Percentiles rank a stretch among this genome's conserved stretches.
Conservation (phyloP, 1,140 invertebrate genomes). For the Himalopsyche phryganea region DNA sequence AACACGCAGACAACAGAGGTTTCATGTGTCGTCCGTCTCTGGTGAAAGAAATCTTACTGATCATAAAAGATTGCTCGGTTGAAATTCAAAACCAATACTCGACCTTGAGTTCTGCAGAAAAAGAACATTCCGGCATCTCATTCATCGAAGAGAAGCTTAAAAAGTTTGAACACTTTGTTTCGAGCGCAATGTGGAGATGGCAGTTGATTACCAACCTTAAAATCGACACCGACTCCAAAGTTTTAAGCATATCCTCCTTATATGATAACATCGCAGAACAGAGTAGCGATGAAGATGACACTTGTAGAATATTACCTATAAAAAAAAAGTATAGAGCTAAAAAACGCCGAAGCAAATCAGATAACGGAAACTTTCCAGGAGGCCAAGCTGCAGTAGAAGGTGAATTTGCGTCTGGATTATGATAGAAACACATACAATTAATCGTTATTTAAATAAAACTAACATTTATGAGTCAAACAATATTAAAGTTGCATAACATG, state of each 20-base stretch:
- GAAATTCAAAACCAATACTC: constrained; percentile 37
- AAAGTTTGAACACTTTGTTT: constrained; percentile 44
- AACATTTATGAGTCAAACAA: no score
- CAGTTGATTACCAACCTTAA: constrained; percentile 48
- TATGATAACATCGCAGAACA: constrained; percentile 48
- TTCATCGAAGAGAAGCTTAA: constrained; percentile 34
- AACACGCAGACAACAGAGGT: constrained; percentile 37
- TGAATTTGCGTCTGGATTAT: no score
- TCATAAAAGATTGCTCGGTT: constrained; percentile 44
- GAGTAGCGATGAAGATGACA: constrained; percentile 46
- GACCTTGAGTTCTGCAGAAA: constrained; percentile 33
- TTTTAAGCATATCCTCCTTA: constrained; percentile 43
- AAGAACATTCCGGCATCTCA: constrained; percentile 31
- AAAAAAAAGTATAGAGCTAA: constrained; percentile 45
- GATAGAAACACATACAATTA: no score
- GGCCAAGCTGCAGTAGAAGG: neutral
- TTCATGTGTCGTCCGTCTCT: constrained; percentile 48
- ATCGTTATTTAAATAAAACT: no score
- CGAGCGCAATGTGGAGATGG: constrained; percentile 44
- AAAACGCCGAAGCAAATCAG: constrained; percentile 42
- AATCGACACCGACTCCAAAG: constrained; percentile 41
- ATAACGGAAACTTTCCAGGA: constrained; percentile 34
- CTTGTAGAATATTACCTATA: constrained; percentile 34
- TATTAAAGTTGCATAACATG: no score
- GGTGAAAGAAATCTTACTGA: constrained; percentile 45